Evolutionary conservation across 2,797 vertebrate species (phyloP).

Genomic region (Coilia nasus): DNA sequence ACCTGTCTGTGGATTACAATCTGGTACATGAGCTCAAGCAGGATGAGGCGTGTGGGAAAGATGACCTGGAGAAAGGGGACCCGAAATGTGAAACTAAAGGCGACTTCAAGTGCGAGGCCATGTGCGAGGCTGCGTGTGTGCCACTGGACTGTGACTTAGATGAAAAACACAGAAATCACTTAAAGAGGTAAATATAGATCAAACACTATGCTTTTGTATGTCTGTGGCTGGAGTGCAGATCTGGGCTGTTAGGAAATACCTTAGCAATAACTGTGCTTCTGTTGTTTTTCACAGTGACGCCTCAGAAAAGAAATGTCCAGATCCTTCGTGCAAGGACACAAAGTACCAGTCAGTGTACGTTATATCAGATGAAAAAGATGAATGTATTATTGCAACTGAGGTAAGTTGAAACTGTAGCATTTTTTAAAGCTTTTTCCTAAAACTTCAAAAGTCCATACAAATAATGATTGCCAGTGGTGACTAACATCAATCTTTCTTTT

Average conservation of each 20-base stretch:
- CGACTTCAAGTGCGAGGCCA: constrained; percentile 60
- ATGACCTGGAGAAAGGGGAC: constrained; percentile 75
- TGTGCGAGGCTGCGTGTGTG: constrained; percentile 39
- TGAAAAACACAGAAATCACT: constrained; percentile 81
- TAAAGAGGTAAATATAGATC: constrained; percentile 79
- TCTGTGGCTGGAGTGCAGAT: neutral
- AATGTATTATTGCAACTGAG: constrained; percentile 99
- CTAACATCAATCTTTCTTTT: constrained; percentile 53
- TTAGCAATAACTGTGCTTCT: constrained; percentile 38
- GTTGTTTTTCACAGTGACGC: constrained; percentile 74
- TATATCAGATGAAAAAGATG: constrained; percentile 96
- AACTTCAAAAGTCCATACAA: neutral
- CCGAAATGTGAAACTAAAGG: constrained; percentile 78
- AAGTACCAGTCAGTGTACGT: constrained; percentile 99
- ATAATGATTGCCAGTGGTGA: neutral
- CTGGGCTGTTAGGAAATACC: neutral
- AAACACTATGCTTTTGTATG: neutral
- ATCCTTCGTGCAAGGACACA: constrained; percentile 83
- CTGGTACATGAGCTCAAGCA: constrained; percentile 90
- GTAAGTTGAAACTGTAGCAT: constrained; percentile 67
- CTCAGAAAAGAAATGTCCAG: constrained; percentile 83
- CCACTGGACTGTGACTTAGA: constrained; percentile 78
- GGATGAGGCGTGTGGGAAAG: constrained; percentile 77
- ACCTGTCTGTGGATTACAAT: constrained; percentile 93
- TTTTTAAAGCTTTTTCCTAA: neutral